These are phyloP conservation scores for Panulirus ornatus DNA, from an alignment of 1,140 invertebrate species.

Conservation along the genomic window DNA sequence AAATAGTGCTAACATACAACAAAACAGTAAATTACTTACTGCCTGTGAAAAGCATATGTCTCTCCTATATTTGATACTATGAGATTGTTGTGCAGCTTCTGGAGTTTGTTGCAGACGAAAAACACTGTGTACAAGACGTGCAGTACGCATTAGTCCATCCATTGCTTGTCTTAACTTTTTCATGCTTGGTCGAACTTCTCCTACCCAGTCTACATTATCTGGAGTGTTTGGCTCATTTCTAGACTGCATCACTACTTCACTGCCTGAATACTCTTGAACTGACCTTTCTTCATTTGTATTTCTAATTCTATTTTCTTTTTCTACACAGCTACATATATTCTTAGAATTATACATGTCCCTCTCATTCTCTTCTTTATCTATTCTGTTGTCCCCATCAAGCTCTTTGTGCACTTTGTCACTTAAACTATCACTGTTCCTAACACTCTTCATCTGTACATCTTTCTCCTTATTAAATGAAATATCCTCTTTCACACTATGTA, in stretches of 20 bases:
- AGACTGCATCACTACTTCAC: neutral
- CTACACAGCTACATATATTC: neutral
- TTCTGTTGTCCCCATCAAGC: neutral
- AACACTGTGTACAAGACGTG: conserved; percentile 91
- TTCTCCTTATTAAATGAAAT: neutral
- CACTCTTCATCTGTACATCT: neutral
- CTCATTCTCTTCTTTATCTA: neutral
- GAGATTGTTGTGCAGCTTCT: conserved; percentile 82
- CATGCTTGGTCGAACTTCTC: conserved; percentile 88
- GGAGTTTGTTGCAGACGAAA: conserved; percentile 89
- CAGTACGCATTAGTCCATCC: conserved; percentile 89
- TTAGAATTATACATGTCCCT: neutral
- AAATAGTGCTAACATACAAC: too few relatives aligned
- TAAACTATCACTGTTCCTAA: neutral
- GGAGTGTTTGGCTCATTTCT: neutral
- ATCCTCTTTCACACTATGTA: conserved; percentile 3
- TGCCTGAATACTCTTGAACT: neutral
- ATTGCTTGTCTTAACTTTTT: conserved; percentile 89
- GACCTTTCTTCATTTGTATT: conserved; percentile 2
- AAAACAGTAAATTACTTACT: conserved; percentile 51
- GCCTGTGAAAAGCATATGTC: conserved; percentile 96
- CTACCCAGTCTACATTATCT: conserved; percentile 82
- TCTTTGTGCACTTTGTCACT: neutral
- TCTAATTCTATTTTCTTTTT: neutral
- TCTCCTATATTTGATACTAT: conserved; percentile 85